Evolutionary conservation across 2,113 vertebrate species (phyloP), one percentile per base, ranked within the genome.

Genomic region (Noctilio leporinus): DNA sequence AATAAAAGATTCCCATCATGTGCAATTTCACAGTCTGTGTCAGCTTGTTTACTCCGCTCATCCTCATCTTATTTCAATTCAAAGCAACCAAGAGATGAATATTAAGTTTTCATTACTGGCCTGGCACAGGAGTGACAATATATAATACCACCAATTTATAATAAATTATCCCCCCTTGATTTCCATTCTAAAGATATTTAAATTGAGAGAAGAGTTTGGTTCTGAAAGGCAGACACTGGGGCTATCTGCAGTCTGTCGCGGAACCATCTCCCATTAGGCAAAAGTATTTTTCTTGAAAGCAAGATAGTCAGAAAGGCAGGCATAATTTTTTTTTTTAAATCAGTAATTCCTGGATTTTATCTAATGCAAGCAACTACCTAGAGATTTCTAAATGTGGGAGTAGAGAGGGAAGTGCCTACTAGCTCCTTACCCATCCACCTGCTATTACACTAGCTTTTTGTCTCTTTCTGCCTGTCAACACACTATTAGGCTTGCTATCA

Each of bases 11-110:
- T 96, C 89, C 97, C 97, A 96, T 91, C 97, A 87, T 82, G 97
- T 96, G 97, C 95, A 97, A 98, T 98, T 98, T 98, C 97, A 98
- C 97, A 98, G 98, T 97, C 98, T 96, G 98, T 96, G 98, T 97
- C 97, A 87, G 97, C 98, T 96, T 98, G 97, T 98, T 98, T 97
- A 98, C 97, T 89, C 93, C 6, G 10, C 95, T 94, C 97, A 87
- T 49, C 92, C 97, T 93, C 97, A 85, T 97, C 97, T 98, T 97
- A 98, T 97, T 99, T 98, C 98, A 96, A 97, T 98, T 98, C 98
- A 96, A 95, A 97, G 97, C 97, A 97, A 98, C 96, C 97, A 96
- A 89, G 97, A 98, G 97, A 98, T 98, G 98, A 99, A 99, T 98
- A 98, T 98, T 98, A 99, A 99, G 98, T 98, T 98, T 96, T 95